phyloP scores from a whole-genome alignment of 2,113 vertebrate species.

The Prinia subflava region DNA sequence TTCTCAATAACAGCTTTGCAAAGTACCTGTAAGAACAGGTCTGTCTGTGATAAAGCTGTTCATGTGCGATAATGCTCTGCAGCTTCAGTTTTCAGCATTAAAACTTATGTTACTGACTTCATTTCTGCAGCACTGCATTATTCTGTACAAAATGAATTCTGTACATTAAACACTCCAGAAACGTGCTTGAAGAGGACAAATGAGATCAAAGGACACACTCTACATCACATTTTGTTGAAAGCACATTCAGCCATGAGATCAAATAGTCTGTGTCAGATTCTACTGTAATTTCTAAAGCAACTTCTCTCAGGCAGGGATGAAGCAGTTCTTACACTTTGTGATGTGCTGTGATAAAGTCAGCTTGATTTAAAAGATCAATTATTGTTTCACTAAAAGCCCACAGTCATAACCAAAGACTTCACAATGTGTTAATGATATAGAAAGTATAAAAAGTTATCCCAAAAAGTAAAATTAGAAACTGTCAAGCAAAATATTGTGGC shows the following conservation, averaged over 20 bases:
- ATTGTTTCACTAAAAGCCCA: conserved; percentile 9
- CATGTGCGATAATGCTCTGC: conserved; percentile 10
- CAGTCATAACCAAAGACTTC: neutral
- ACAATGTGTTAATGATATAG: neutral
- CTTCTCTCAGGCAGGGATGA: conserved; percentile 49
- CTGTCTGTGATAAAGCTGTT: conserved; percentile 39
- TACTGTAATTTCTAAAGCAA: conserved; percentile 57
- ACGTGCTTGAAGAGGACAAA: conserved; percentile 68
- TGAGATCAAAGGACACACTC: conserved; percentile 61
- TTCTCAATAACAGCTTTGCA: neutral
- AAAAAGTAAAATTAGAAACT: neutral
- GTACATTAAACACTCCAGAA: conserved; percentile 57
- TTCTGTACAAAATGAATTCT: conserved; percentile 43
- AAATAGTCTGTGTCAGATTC: conserved; percentile 57
- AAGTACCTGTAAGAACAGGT: conserved; percentile 17
- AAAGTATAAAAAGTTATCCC: neutral
- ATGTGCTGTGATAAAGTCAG: neutral
- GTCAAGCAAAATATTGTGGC: neutral
- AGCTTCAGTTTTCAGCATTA: conserved; percentile 51
- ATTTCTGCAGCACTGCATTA: conserved; percentile 45
- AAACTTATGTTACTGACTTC: conserved; percentile 48
- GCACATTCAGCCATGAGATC: conserved; percentile 59
- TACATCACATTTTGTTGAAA: conserved; percentile 63
- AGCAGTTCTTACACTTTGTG: conserved; percentile 33
- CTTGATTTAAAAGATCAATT: conserved; percentile 13